Base-by-base conservation (phyloP, 2,797 vertebrate genomes). In the Syngnathus acus region DNA sequence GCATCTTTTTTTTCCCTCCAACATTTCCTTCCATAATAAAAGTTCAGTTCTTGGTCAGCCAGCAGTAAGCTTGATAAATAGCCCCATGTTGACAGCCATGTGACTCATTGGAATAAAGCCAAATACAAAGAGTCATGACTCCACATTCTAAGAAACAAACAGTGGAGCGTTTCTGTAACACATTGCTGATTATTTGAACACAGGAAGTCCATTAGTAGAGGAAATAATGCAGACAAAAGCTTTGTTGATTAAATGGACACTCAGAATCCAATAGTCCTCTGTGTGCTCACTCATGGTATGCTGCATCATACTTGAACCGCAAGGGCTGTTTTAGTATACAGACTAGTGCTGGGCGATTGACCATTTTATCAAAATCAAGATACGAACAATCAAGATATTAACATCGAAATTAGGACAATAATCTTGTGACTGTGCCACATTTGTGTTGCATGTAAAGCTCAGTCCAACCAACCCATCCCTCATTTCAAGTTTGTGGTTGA, bases 21-120 rank as follows among this genome's bases (percentile, higher is more conserved):
- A 43, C 42, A 11, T 62, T 61, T 66, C 45, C 23, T 17, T 42
- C 54, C 26, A 59, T 9, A 59, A n/a, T 40, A 67, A 39, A 19
- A 54, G 1, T 62, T 71, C 26, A 62, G 21, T 21, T 11, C 37
- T 19, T 13, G 21, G 58, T 73, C 32, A 39, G 32, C 47, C 47
- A 53, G 43, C 47, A 38, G 63, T 66, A 74, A 72, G 74, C 65
- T 67, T 74, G 80, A 89, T 85, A 86, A 82, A 88, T 77, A 58
- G 71, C 72, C 9, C 68, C 78, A 78, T 77, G 80, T 78, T 84
- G 87, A 83, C 61, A 65, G 68, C 74, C 82, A 87, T 75, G 77
- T 84, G 85, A 86, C 71, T 55, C 38, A 19, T 66, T 51, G 45
- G 69, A 66, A 73, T 59, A 77, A 55, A 79, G 53, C 45, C 45